Evolutionary conservation across 1,140 invertebrate species (phyloP), one percentile per base, ranked within the genome.

Genomic region (Procambarus virginalis): DNA sequence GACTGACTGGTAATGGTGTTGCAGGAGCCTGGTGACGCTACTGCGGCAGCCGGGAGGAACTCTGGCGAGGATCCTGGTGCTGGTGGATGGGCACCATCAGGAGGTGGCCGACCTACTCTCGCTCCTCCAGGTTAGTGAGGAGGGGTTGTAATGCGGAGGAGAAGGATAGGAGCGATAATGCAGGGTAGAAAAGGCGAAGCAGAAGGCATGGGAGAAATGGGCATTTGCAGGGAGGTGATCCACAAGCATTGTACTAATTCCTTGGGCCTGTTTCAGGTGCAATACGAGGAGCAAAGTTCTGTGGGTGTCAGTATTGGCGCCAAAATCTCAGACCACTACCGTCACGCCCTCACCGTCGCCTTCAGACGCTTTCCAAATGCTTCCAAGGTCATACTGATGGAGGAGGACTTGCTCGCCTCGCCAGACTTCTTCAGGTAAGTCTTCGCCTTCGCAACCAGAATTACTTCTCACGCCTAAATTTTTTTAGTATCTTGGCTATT

Each of bases 361-460:
- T 89, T 89, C 70, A 22, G 8, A 5, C 70, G 70, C 51, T 89
- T 68, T 58, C 79, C 80, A 5, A 8, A 70, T 6, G 68, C 87
- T 8, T 22, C 45, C 34, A 89, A 89, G 55, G 80, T 70, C 17
- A 89, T 89, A 49, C n/a, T 89, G n/a, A 70, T 89, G 12, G 87
- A 89, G 55, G 87, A 89, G 34, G 87, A 89, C 49, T 73, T 89
- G 3, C 5, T 84, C 6, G 34, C 82, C 2, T 82, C 87, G 3
- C 80, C 70, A 0, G 87, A 89, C 68, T 82, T 89, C 51, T 83
- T 89, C 70, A 89, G 87, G 87, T 89, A 60, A 34, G 22, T 73
- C 64, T 68, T 68, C 12, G 51, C 12, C 51, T 12, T 55, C 12
- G 51, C 51, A 55, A 34, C 34, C 34, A 34, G 34, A 34, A 34